Percentiles rank a stretch among this genome's conserved stretches.
phyloP scores from a whole-genome alignment of 2,888 invertebrate genomes.

The Unio pictorum region DNA sequence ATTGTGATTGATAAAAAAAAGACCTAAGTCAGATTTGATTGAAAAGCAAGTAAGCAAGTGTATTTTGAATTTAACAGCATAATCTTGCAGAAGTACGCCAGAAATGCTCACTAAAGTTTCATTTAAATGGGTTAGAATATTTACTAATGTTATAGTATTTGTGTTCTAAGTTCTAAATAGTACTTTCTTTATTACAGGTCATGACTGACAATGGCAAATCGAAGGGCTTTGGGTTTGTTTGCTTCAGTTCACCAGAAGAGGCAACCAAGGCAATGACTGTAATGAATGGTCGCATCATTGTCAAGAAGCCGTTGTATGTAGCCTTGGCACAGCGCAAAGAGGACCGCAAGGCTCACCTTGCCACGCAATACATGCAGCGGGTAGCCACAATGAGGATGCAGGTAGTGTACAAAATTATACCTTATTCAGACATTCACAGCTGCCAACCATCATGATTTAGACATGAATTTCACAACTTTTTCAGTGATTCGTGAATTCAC shows the following conservation, averaged over 20 bases:
- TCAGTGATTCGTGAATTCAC: too few species aligned
- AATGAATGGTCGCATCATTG: constrained; percentile 98
- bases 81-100: too few species aligned
- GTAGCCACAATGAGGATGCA: constrained; percentile 84
- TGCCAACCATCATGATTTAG: background rate
- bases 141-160: too few species aligned
- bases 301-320: constrained; percentile 97
- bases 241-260: constrained; percentile 97
- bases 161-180: background rate
- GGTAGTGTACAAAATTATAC: constrained; percentile 23
- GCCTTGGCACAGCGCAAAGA: constrained; percentile 99
- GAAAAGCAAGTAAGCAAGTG: too few species aligned
- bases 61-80: too few species aligned
- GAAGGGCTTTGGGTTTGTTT: constrained; percentile 97
- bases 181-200: constrained; percentile 38
- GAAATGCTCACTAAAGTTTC: too few species aligned
- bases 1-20: too few species aligned
- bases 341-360: constrained; percentile 97
- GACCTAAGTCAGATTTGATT: too few species aligned
- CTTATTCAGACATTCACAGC: background rate
- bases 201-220: constrained; percentile 70
- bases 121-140: too few species aligned
- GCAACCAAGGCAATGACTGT: constrained; percentile 99
- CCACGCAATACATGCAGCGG: constrained; percentile 98
- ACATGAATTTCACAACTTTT: too few species aligned